These are phyloP conservation scores for Tachysurus fulvidraco DNA, from an alignment of 2,113 vertebrate species.

Conservation along the genomic window DNA sequence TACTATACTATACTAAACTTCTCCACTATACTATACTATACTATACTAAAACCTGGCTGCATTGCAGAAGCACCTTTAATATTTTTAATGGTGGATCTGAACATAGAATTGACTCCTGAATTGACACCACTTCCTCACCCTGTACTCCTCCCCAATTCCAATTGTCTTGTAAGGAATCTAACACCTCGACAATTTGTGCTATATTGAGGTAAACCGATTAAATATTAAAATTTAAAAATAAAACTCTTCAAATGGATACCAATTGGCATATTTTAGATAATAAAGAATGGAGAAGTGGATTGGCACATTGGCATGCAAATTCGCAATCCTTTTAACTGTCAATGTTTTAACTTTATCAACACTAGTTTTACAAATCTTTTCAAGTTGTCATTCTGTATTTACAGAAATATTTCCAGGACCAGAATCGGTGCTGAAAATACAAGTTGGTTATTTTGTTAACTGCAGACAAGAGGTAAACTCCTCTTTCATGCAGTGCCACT, in stretches of 20 bases:
- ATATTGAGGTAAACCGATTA: neutral
- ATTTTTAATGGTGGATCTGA: neutral
- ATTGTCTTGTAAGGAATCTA: neutral
- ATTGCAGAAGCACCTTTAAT: slow-evolving; percentile 29
- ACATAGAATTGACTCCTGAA: no score
- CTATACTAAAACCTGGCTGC: slow-evolving; percentile 33
- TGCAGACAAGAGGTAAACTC: slow-evolving; percentile 23
- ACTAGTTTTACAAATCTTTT: neutral
- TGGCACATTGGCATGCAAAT: neutral
- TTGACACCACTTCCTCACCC: no score
- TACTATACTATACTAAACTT: no score
- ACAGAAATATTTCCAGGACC: neutral
- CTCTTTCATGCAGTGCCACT: slow-evolving; percentile 19
- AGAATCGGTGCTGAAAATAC: neutral
- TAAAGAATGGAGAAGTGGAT: neutral
- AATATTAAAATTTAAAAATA: neutral
- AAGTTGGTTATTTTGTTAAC: slow-evolving; percentile 16
- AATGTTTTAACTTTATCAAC: neutral
- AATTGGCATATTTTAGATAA: neutral
- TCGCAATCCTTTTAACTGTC: no score
- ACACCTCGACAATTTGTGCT: neutral
- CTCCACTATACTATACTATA: no score
- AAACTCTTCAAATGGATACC: neutral
- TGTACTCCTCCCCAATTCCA: no score
- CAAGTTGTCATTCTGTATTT: neutral